Evolutionary conservation across 2,797 vertebrate species (phyloP), one percentile per base, ranked within the genome.

Genomic region (Hephaestus fuliginosus): DNA sequence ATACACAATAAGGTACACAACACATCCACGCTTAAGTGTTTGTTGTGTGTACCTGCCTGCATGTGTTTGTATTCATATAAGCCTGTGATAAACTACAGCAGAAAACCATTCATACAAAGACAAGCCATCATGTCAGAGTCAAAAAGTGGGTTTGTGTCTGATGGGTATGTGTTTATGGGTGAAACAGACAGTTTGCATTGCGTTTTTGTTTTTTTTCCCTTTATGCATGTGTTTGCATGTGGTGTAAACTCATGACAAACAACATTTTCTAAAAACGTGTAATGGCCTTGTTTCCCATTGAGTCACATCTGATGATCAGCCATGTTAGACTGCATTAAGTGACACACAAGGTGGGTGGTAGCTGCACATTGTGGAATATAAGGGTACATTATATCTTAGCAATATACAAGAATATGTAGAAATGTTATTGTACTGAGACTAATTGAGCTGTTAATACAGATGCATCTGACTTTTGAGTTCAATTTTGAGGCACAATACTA

Each of bases 41-140:
- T 62, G 41, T 36, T 57, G 25, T 55, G 55, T 49, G 57, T 80
- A 53, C 68, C 44, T 78, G 14, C 72, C 18, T 51, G 30, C 20
- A 41, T 57, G 49, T 64, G 51, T 30, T 41, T 61, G 43, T 63
- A 68, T 81, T 85, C 77, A 78, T 78, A 62, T 28, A 43, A 70
- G 33, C 8, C 18, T 1, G 7, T 76, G 78, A 78, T 63, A 65
- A 82, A 85, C 80, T 58, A 25, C 55, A 51, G 36, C 57, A 36
- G 43, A 81, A 33, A 81, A 46, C 39, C 51, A 77, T 82, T 74
- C 53, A 76, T 30, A 58, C 56, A 67, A 14, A 70, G 62, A 13
- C 39, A 9, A 79, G 62, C 52, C 28, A 7, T 53, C 51, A 48
- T 30, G 44, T 55, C 53, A 7, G 18, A 48, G 8, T 5, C 46